phyloP scores from a whole-genome alignment of 2,888 invertebrate genomes.

The Megalurothrips usitatus region DNA sequence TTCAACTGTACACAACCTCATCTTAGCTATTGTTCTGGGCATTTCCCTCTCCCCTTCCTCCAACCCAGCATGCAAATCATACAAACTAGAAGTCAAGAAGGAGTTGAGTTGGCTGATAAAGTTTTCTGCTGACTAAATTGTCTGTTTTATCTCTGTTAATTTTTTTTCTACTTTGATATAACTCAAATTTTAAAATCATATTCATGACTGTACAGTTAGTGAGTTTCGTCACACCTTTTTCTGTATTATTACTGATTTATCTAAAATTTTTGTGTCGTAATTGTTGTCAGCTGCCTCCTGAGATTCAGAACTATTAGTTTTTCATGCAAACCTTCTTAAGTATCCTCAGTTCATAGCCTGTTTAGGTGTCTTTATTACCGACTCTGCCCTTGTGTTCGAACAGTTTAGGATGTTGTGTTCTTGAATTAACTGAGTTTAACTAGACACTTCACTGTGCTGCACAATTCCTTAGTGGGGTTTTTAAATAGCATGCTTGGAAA shows the following conservation, averaged over 20 bases:
- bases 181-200: neutral
- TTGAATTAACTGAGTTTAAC: neutral
- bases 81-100: neutral
- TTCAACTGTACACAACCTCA: neutral
- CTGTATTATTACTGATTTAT: neutral
- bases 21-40: neutral
- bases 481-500: slow-evolving; percentile 9
- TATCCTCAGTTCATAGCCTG: neutral
- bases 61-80: neutral
- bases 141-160: no score
- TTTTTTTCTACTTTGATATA: neutral
- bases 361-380: no score
- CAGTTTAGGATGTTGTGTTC: neutral
- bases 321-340: neutral
- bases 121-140: neutral
- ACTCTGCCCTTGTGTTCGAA: neutral
- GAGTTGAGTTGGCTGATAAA: neutral
- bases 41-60: neutral
- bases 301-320: no score
- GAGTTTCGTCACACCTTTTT: neutral
- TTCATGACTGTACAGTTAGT: neutral
- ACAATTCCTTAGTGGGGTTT: neutral
- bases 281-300: neutral
- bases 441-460: neutral
- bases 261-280: neutral